These are phyloP conservation scores for Dryococelus australis DNA, from an alignment of 2,888 invertebrate genomes.

Conservation along the genomic window DNA sequence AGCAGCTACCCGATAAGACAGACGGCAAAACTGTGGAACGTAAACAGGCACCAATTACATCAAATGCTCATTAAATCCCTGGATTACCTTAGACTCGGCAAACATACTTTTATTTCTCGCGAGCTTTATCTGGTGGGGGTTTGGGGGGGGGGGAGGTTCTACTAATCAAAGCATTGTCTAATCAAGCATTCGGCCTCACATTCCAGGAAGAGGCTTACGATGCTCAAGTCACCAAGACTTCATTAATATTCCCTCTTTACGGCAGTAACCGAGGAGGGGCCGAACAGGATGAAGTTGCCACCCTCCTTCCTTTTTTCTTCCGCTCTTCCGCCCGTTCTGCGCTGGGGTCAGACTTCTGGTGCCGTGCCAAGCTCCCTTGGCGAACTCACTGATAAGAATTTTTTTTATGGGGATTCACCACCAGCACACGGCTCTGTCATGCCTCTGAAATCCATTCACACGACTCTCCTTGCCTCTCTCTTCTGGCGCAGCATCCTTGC, in stretches of 20 bases:
- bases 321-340: background rate
- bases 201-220: no score
- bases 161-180: background rate
- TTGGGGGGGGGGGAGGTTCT: background rate
- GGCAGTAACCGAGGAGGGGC: background rate
- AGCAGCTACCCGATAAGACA: no score
- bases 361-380: background rate
- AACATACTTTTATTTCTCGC: no score
- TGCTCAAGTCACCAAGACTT: background rate
- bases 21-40: no score
- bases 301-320: background rate
- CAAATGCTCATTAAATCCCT: no score
- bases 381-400: constrained; percentile 1
- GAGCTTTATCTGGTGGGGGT: background rate
- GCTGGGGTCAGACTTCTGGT: background rate
- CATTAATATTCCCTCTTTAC: background rate
- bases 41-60: no score
- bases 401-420: background rate
- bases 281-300: background rate
- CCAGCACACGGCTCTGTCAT: background rate
- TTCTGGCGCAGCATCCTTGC: no score
- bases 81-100: no score
- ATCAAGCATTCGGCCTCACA: background rate
- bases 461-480: background rate
- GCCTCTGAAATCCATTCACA: background rate